phyloP scores from a whole-genome alignment of 2,888 invertebrate species.

The Cerastis leucographa region DNA sequence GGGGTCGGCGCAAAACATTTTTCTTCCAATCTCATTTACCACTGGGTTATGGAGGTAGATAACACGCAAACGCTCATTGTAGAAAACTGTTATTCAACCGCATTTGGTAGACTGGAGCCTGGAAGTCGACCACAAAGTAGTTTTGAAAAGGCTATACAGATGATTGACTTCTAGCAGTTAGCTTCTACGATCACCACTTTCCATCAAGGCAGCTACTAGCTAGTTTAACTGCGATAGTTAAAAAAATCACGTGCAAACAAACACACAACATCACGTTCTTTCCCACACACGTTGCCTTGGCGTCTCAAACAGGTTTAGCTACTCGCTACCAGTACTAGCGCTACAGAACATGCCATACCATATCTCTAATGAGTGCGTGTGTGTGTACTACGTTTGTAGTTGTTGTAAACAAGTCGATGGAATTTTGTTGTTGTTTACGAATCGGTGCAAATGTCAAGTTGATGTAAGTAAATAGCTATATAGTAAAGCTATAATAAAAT shows the following conservation, averaged over 20 bases:
- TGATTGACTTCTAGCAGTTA: neutral
- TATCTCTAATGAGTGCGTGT: neutral
- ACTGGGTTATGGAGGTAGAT: neutral
- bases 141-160: neutral
- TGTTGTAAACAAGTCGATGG: neutral
- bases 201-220: neutral
- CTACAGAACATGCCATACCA: slow-evolving; percentile 19
- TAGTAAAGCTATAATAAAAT: no score
- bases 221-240: neutral
- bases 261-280: neutral
- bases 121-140: neutral
- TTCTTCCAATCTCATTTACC: no score
- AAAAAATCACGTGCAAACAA: slow-evolving; percentile 11
- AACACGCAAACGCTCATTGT: neutral
- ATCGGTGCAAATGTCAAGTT: neutral
- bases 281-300: slow-evolving; percentile 35
- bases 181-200: neutral
- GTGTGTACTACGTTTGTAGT: neutral
- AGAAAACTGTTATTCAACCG: neutral
- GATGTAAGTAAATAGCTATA: neutral
- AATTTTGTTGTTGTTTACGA: slow-evolving; percentile 22
- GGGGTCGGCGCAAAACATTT: no score
- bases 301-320: slow-evolving; percentile 44
- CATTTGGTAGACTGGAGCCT: neutral
- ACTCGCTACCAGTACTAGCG: slow-evolving; percentile 15